Percentiles rank a stretch among this genome's conserved stretches.
Evolutionary conservation across 2,113 vertebrate genomes (phyloP).

Genomic region (Rhabdomys dilectus): DNA sequence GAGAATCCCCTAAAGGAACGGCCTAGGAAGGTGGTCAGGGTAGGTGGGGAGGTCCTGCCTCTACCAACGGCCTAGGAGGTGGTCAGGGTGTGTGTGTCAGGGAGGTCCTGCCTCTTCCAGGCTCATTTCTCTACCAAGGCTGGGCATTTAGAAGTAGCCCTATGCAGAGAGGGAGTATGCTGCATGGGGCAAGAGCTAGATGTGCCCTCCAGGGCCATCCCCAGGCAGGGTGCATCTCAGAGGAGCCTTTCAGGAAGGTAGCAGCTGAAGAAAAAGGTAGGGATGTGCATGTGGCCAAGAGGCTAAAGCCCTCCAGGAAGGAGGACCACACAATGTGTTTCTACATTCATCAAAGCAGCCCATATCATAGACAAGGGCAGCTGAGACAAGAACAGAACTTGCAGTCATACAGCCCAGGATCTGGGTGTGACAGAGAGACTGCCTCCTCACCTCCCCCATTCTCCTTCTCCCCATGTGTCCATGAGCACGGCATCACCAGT

Average conservation of each 20-base stretch:
- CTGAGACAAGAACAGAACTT: background rate
- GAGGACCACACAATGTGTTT: background rate
- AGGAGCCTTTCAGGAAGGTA: background rate
- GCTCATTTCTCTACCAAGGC: background rate
- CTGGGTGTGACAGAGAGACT: accelerated
- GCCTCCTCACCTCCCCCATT: background rate
- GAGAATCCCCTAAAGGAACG: background rate
- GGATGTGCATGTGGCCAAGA: accelerated
- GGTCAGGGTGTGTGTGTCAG: no score
- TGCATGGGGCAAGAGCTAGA: no score
- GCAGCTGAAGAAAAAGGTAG: background rate
- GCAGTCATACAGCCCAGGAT: background rate
- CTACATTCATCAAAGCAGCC: accelerated
- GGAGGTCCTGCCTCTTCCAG: background rate
- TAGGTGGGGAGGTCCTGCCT: background rate
- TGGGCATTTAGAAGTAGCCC: background rate
- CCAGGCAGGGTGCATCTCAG: background rate
- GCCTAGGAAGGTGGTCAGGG: no score
- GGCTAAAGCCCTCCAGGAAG: accelerated
- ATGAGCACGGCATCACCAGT: background rate
- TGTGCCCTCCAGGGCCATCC: background rate
- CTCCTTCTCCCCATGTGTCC: background rate
- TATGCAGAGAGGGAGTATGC: no score
- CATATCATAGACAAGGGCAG: background rate
- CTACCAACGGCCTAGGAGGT: no score